A percentile compares a stretch with the other conserved stretches of the same genome.
phyloP scores from a whole-genome alignment of 1,140 invertebrate genomes.

The Neodiprion virginianus region DNA sequence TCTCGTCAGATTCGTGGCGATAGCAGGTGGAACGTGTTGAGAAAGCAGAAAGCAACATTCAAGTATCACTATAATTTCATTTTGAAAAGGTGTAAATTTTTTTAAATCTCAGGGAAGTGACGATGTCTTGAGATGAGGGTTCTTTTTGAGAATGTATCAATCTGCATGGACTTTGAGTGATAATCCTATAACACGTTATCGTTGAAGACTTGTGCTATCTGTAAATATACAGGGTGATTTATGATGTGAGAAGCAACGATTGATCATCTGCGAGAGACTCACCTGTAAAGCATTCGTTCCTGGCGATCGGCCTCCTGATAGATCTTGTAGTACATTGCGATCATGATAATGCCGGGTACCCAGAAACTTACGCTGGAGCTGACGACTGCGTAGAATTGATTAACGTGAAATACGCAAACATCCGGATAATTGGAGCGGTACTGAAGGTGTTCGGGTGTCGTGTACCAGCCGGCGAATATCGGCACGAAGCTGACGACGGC shows the following conservation, averaged over 20 bases:
- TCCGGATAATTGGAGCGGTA: constrained; percentile 75
- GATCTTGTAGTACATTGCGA: constrained; percentile 93
- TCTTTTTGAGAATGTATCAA: too few species aligned
- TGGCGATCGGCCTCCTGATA: constrained; percentile 91
- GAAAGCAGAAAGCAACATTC: too few species aligned
- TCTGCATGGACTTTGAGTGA: not conserved
- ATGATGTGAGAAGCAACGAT: not conserved
- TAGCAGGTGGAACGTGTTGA: too few species aligned
- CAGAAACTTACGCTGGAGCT: constrained; percentile 95
- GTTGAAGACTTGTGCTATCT: too few species aligned
- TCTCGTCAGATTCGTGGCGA: too few species aligned
- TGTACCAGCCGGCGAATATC: constrained; percentile 94
- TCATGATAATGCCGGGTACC: constrained; percentile 94
- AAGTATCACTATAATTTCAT: too few species aligned
- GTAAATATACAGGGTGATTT: not conserved
- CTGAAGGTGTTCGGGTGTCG: constrained; percentile 79
- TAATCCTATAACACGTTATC: not conserved
- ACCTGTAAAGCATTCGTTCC: constrained; percentile 90
- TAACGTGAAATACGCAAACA: constrained; percentile 87
- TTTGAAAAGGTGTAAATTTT: too few species aligned
- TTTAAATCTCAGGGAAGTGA: too few species aligned
- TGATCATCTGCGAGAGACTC: constrained; percentile 41
- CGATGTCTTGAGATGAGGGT: too few species aligned
- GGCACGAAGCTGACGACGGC: constrained; percentile 93
- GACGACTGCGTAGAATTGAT: constrained; percentile 87